Conservation (phyloP, 2,888 invertebrate species). For the Lochmaea crataegi region DNA sequence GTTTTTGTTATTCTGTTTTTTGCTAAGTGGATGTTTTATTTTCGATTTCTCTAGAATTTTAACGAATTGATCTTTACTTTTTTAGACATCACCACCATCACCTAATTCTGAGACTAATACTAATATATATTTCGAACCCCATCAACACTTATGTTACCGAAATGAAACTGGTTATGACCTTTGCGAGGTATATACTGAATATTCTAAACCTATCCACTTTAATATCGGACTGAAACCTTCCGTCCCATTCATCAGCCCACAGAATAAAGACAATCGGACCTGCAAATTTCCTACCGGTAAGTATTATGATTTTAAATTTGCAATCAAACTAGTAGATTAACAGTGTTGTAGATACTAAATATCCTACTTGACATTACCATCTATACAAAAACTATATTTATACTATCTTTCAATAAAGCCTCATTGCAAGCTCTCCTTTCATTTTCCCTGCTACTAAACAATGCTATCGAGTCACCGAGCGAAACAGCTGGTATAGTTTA, state of each 20-base stretch:
- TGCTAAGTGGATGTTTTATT: not conserved
- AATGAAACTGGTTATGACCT: slow-evolving; percentile 58
- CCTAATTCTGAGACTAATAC: slow-evolving; percentile 27
- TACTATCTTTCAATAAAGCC: no score
- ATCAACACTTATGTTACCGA: slow-evolving; percentile 71
- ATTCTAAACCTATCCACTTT: slow-evolving; percentile 67
- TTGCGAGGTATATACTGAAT: slow-evolving; percentile 74
- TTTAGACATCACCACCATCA: slow-evolving; percentile 37
- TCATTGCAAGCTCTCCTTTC: no score
- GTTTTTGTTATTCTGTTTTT: not conserved
- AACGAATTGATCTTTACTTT: not conserved
- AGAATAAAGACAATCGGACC: slow-evolving; percentile 61
- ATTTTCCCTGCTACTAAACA: no score
- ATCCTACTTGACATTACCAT: no score
- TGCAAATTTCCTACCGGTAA: slow-evolving; percentile 76
- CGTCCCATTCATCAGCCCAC: slow-evolving; percentile 41
- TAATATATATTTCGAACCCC: slow-evolving; percentile 44
- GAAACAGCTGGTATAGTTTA: no score
- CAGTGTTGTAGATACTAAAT: no score
- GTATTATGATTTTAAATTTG: slow-evolving; percentile 40
- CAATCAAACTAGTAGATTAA: no score
- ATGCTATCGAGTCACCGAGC: no score
- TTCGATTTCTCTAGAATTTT: not conserved
- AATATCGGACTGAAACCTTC: slow-evolving; percentile 69
- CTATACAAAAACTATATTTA: no score